A percentile compares a stretch with the other conserved stretches of the same genome.
phyloP scores from a whole-genome alignment of 2,113 vertebrate species.

The Bujurquina vittata region DNA sequence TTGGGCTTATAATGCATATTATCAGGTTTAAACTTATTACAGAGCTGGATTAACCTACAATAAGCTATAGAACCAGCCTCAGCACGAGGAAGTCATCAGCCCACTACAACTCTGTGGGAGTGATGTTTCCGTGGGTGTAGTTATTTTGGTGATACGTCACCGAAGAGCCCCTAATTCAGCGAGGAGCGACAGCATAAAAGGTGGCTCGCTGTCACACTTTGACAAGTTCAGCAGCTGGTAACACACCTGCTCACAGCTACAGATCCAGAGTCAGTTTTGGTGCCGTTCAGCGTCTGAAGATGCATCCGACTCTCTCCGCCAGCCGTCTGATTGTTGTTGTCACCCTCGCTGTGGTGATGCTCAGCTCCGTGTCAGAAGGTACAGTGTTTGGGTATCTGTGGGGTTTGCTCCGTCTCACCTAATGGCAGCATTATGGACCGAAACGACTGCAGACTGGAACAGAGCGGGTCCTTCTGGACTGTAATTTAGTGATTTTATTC shows the following conservation, averaged over 20 bases:
- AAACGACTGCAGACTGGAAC: neutral
- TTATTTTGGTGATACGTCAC: neutral
- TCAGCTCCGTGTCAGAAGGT: constrained; percentile 13
- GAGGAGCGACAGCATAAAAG: constrained; percentile 11
- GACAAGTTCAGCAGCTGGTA: neutral
- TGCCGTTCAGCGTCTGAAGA: neutral
- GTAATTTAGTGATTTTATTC: too few species aligned
- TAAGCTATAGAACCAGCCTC: neutral
- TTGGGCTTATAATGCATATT: neutral
- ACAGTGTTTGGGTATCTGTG: neutral
- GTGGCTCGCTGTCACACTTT: neutral
- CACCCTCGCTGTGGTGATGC: constrained; percentile 9
- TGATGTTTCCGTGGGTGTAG: too few species aligned
- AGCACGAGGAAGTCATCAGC: neutral
- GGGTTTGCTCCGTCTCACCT: accelerated
- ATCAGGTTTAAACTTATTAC: neutral
- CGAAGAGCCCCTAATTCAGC: constrained; percentile 36
- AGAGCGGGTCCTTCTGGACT: neutral
- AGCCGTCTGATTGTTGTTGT: constrained; percentile 26
- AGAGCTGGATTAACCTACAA: neutral
- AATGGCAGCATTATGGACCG: neutral
- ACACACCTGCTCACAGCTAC: neutral
- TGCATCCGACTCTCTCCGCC: neutral
- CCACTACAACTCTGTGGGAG: neutral
- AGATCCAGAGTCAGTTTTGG: neutral